Conservation (phyloP, 2,888 invertebrate genomes). For the Fragum sueziense region DNA sequence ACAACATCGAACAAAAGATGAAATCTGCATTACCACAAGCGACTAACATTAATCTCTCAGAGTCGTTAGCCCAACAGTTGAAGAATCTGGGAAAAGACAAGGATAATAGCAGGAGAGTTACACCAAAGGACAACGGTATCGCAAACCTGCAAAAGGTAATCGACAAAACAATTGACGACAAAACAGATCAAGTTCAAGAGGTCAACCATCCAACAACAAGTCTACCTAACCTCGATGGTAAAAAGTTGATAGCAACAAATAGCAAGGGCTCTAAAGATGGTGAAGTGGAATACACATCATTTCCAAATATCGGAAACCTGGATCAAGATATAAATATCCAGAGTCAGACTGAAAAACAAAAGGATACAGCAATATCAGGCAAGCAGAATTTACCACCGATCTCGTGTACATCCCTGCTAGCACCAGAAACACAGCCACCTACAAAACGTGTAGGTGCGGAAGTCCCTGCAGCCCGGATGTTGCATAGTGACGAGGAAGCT, state of each 20-base stretch:
- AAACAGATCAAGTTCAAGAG: background rate
- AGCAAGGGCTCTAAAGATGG: background rate
- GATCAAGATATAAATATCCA: background rate
- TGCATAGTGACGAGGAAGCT: constrained; percentile 2
- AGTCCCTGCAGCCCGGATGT: background rate
- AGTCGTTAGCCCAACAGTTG: constrained; percentile 38
- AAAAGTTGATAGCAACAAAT: background rate
- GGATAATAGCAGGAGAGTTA: background rate
- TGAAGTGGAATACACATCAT: background rate
- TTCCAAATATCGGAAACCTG: background rate
- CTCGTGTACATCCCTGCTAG: constrained; percentile 20
- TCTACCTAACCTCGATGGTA: background rate
- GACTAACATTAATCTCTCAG: constrained; percentile 42
- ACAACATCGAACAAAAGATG: constrained; percentile 33
- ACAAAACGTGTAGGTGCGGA: background rate
- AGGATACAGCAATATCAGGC: background rate
- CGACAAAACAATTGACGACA: background rate
- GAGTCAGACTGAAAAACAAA: background rate
- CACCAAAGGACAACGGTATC: background rate
- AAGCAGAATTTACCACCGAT: constrained; percentile 28
- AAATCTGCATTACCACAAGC: constrained; percentile 13
- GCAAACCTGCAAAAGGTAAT: background rate
- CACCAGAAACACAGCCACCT: background rate
- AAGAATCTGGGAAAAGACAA: constrained; percentile 30
- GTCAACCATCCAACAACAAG: background rate